These are phyloP conservation scores for Mastigias papua DNA, from an alignment of 30 jellyfish, hydroid and myxozoan species.

Conservation along the genomic window DNA sequence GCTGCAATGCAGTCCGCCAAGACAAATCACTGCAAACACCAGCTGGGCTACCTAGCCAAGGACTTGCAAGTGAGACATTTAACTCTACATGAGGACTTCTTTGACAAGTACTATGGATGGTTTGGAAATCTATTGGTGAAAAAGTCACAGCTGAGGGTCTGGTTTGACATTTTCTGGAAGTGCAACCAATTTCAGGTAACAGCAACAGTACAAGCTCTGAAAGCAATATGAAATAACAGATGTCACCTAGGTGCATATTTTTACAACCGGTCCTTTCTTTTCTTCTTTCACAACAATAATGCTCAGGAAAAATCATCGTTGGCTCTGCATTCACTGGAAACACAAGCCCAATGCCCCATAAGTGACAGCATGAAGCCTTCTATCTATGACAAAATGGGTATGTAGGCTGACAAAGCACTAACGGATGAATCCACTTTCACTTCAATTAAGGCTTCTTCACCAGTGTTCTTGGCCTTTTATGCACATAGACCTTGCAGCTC, in stretches of 20 bases:
- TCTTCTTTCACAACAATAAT: background rate
- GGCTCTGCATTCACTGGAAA: slow-evolving; percentile 34
- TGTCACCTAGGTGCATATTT: background rate
- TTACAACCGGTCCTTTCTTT: background rate
- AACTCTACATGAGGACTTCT: background rate
- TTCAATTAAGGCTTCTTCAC: background rate
- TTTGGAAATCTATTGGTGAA: background rate
- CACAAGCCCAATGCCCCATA: background rate
- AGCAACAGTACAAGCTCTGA: background rate
- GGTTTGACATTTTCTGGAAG: background rate
- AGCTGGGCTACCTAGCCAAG: background rate
- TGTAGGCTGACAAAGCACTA: too few species aligned
- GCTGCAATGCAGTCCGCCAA: background rate
- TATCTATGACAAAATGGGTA: background rate
- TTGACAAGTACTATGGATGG: background rate
- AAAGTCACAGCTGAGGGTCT: background rate
- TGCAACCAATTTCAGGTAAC: background rate
- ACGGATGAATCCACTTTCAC: background rate
- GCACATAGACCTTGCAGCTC: too few species aligned
- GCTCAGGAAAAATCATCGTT: background rate
- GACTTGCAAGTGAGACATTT: background rate
- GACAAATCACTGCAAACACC: background rate
- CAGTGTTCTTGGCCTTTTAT: too few species aligned
- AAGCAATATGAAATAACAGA: background rate
- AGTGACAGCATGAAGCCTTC: background rate